Base-by-base conservation (phyloP, 2,797 vertebrate genomes). In the Danio albolineatus region DNA sequence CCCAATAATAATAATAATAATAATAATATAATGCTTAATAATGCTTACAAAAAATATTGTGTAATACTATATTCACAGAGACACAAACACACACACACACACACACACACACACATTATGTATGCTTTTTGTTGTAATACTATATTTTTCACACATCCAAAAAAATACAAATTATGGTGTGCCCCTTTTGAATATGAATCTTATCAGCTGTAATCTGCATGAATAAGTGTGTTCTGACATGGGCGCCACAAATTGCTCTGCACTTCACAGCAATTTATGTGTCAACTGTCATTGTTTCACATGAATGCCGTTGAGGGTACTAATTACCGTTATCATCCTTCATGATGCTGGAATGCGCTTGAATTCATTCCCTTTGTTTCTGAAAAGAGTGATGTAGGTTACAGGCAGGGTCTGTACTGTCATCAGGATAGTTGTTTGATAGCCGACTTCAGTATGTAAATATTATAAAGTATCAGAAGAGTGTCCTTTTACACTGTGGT, bases 211-310 rank as follows among this genome's bases (percentile, higher is more conserved):
- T 86, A 80, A 88, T 75, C 81, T 77, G 88, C 90, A 93, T 91
- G 91, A 90, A 87, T 85, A 89, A 91, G 90, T 91, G 89, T 92
- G 91, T 90, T 90, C 87, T 83, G 70, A 88, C 83, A 85, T 89
- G 88, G 86, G 88, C 62, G 88, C 90, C 90, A 93, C 88, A 93
- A 95, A 94, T 94, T 94, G 93, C 93, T 92, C 85, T 83, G 80
- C 85, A 84, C 86, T 90, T 88, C 82, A 78, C 88, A 86, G 92
- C 91, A 95, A 94, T 95, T 95, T 93, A 90, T 89, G 85, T 94
- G 93, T 94, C 93, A 93, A 90, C 91, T 86, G 87, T 92, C 90
- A 92, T 92, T 81, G 84, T 89, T 88, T 86, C 86, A 84, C 85
- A 88, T 90, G 90, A 38, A 80, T 82, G 87, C 83, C 85, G 79